Conservation (phyloP, 1,140 invertebrate species). For the Zaprionus kolodkinae region DNA sequence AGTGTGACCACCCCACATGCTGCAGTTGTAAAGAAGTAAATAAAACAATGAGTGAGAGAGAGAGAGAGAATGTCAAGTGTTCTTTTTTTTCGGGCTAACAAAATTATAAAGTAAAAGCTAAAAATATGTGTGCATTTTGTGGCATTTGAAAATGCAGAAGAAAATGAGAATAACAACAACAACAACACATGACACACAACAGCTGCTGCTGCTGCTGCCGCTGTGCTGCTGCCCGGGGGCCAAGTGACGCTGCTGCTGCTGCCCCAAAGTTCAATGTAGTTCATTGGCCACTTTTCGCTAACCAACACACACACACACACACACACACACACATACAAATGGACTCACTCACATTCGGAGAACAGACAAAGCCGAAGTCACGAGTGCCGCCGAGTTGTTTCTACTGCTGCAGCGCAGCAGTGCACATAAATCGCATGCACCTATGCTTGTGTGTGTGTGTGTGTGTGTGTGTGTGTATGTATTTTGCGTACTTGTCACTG, state of each 20-base stretch:
- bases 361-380: conserved; percentile 75
- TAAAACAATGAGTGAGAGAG: neutral
- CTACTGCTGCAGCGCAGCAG: conserved; percentile 35
- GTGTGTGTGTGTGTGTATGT: conserved; percentile 35
- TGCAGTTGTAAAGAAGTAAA: neutral
- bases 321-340: conserved; percentile 28
- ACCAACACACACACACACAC: conserved; percentile 44
- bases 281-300: conserved; percentile 78
- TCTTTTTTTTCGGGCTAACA: neutral
- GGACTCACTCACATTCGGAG: conserved; percentile 22
- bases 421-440: conserved; percentile 44
- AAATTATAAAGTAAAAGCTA: conserved; percentile 8
- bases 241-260: conserved; percentile 39
- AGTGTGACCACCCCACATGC: neutral
- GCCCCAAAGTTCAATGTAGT: conserved; percentile 77
- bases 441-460: conserved; percentile 29
- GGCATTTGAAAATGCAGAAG: conserved; percentile 25
- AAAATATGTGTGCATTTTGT: conserved; percentile 3
- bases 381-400: conserved; percentile 60
- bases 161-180: conserved; percentile 34
- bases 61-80: conserved; percentile 4
- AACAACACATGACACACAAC: conserved; percentile 65
- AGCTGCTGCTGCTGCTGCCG: conserved; percentile 55
- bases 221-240: conserved; percentile 50
- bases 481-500: neutral